These are phyloP conservation scores for Cyrtorhinus lividipennis DNA, from an alignment of 1,140 invertebrate genomes.

Conservation along the genomic window DNA sequence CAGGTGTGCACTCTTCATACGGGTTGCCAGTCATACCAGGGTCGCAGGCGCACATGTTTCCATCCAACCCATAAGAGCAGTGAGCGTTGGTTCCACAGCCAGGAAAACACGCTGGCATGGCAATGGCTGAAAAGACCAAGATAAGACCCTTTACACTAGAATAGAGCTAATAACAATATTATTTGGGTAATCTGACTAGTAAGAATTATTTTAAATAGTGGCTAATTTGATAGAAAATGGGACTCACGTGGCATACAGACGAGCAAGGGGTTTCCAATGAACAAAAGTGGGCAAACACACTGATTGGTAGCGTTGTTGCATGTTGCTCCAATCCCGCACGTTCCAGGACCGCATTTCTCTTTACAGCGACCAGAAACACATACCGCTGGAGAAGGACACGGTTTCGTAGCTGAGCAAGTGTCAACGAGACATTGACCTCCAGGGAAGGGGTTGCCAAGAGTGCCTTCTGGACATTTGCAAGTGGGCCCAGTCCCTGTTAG, in stretches of 20 bases:
- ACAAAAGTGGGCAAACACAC: constrained; percentile 73
- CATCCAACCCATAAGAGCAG: constrained; percentile 58
- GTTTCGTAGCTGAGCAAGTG: constrained; percentile 55
- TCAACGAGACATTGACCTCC: constrained; percentile 67
- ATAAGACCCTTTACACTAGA: no score
- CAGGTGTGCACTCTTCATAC: constrained; percentile 58
- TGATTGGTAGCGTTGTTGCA: constrained; percentile 65
- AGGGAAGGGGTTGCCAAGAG: constrained; percentile 77
- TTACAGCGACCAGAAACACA: constrained; percentile 75
- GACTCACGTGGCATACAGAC: constrained; percentile 81
- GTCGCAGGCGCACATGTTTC: constrained; percentile 67
- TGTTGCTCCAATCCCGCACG: constrained; percentile 65
- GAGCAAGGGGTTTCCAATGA: constrained; percentile 74
- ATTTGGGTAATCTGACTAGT: no score
- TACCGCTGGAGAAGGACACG: constrained; percentile 60
- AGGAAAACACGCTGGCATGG: constrained; percentile 62
- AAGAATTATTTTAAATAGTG: no score
- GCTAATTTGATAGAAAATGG: no score
- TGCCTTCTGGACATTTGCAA: constrained; percentile 72
- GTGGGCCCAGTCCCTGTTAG: constrained; percentile 70
- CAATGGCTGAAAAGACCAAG: constrained; percentile 44
- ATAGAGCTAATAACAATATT: neutral
- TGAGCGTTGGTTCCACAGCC: constrained; percentile 67
- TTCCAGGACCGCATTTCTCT: constrained; percentile 63
- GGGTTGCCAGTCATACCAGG: constrained; percentile 72